Conservation (phyloP, 1,140 invertebrate genomes). For the Planococcus citri region DNA sequence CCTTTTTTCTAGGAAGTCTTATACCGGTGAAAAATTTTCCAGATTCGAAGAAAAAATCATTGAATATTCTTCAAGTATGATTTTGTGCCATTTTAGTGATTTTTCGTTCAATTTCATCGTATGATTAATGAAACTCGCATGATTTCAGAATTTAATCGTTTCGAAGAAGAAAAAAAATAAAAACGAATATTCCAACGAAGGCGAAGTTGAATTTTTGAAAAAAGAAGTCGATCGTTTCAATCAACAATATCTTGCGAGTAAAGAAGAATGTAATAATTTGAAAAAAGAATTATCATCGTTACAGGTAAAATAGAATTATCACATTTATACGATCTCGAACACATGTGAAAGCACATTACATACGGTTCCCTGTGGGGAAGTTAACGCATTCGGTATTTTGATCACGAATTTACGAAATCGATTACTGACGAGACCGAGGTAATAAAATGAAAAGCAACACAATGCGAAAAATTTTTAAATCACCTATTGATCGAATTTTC, state of each 20-base stretch:
- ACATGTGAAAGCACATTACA: too few species aligned
- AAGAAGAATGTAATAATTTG: background rate
- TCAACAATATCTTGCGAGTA: background rate
- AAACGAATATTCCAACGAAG: background rate
- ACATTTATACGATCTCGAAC: too few species aligned
- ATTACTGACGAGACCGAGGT: too few species aligned
- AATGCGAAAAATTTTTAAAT: too few species aligned
- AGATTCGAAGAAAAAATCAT: background rate
- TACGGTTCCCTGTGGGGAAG: too few species aligned
- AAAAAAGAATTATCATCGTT: background rate
- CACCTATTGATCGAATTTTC: too few species aligned
- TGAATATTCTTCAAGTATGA: background rate
- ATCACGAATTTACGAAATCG: too few species aligned
- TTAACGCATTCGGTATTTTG: too few species aligned
- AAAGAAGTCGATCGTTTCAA: background rate
- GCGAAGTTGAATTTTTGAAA: background rate
- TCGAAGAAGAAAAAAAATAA: background rate
- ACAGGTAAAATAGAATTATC: background rate
- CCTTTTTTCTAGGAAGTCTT: background rate
- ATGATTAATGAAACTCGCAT: background rate
- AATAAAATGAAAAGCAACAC: too few species aligned
- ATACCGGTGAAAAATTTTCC: background rate
- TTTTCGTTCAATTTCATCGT: background rate
- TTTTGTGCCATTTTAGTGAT: background rate
- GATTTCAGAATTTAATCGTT: background rate